phyloP scores from a whole-genome alignment of 2,888 invertebrate species.

The Mesochorus sp. region DNA sequence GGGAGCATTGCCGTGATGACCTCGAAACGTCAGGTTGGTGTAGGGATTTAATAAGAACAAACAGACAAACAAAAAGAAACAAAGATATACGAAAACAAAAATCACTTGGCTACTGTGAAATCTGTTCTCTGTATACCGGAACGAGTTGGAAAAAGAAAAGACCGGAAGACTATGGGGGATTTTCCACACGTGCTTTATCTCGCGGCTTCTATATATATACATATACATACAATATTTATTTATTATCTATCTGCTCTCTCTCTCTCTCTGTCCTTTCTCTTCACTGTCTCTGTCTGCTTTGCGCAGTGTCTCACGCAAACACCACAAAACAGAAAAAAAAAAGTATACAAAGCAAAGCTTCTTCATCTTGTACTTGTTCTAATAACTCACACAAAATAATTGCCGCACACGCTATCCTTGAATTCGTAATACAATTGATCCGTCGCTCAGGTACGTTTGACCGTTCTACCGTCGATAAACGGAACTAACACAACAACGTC shows the following conservation, averaged over 20 bases:
- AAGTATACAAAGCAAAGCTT: neutral
- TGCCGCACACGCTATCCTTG: too few relatives aligned
- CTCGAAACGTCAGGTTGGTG: constrained; percentile 80
- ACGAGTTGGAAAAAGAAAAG: constrained; percentile 41
- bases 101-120: constrained; percentile 32
- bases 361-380: neutral
- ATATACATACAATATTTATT: too few relatives aligned
- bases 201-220: constrained; percentile 4
- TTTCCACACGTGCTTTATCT: constrained; percentile 34
- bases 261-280: neutral
- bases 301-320: constrained; percentile 36
- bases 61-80: constrained; percentile 34
- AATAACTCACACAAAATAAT: constrained; percentile 24
- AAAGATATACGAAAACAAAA: constrained; percentile 40
- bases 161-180: constrained; percentile 44
- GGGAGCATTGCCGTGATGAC: constrained; percentile 76
- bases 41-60: constrained; percentile 55
- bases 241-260: too few relatives aligned
- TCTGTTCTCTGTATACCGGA: constrained; percentile 42
- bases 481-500: constrained; percentile 85
- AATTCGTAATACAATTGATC: constrained; percentile 81
- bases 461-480: constrained; percentile 88
- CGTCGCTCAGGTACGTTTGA: constrained; percentile 84
- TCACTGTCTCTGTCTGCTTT: constrained; percentile 28
- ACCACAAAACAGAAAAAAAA: neutral